A percentile compares a stretch with the other conserved stretches of the same genome.
Conservation (phyloP, 2,113 vertebrate genomes). For the Pterophyllum scalare region DNA sequence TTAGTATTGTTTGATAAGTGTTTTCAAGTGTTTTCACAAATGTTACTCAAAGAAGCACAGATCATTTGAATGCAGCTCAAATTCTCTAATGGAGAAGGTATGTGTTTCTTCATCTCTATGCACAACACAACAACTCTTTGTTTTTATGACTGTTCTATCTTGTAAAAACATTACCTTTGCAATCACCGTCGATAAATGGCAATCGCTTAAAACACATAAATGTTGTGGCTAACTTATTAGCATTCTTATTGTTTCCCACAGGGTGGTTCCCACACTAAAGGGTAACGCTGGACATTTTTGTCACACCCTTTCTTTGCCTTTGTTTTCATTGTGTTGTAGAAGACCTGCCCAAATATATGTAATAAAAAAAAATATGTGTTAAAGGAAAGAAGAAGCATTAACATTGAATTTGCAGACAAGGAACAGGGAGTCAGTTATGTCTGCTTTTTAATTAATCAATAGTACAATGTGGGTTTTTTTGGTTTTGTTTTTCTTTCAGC, state of each 20-base stretch:
- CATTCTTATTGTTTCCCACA: not conserved
- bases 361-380: not conserved
- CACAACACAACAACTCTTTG: not conserved
- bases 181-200: not conserved
- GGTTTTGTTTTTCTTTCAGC: constrained; percentile 58
- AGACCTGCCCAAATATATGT: not conserved
- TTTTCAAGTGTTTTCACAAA: constrained; percentile 24
- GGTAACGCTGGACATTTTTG: not conserved
- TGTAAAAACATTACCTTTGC: not conserved
- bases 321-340: not conserved
- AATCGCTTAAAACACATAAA: not conserved
- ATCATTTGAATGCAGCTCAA: constrained; percentile 12
- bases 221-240: not conserved
- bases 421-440: not conserved
- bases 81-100: constrained; percentile 7
- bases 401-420: not conserved
- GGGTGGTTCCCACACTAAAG: not conserved
- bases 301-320: not conserved
- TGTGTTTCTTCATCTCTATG: constrained; percentile 9
- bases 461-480: not conserved
- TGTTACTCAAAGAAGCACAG: not conserved
- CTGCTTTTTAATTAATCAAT: not conserved
- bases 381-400: not conserved
- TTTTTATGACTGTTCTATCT: not conserved
- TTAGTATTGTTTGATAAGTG: not conserved